A percentile compares a stretch with the other conserved stretches of the same genome.
These are phyloP conservation scores for Gryllus longicercus DNA, from an alignment of 2,888 invertebrate genomes.

Conservation along the genomic window DNA sequence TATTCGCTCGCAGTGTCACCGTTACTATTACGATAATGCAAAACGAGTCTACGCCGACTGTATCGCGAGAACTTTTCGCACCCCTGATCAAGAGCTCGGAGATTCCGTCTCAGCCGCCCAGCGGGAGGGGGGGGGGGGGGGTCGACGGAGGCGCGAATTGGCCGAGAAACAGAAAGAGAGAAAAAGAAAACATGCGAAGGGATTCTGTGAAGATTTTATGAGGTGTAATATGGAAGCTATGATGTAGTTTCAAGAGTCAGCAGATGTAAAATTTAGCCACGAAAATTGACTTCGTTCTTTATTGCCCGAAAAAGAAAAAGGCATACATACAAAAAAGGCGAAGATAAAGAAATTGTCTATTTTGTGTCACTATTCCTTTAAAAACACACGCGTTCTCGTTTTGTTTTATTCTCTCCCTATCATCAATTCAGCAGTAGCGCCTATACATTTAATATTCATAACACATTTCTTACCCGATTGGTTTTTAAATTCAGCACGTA, in stretches of 20 bases:
- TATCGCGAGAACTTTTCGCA: too few species aligned
- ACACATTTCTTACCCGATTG: background rate
- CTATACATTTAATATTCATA: constrained; percentile 17
- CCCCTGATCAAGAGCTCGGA: too few species aligned
- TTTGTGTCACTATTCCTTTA: constrained; percentile 17
- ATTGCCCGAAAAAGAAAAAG: constrained; percentile 21
- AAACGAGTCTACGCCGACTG: too few species aligned
- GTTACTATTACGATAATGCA: too few species aligned
- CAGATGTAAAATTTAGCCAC: constrained; percentile 28
- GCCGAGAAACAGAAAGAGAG: background rate
- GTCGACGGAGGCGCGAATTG: background rate
- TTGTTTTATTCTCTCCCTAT: background rate
- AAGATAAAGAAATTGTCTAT: constrained; percentile 1
- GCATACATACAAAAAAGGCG: background rate
- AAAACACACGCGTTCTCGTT: background rate
- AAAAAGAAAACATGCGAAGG: background rate
- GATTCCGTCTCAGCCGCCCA: too few species aligned
- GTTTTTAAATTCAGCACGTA: constrained; percentile 17
- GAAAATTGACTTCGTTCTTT: constrained; percentile 26
- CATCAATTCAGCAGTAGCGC: constrained; percentile 2
- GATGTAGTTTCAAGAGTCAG: constrained; percentile 20
- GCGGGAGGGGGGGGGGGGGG: background rate
- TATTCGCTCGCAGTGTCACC: too few species aligned
- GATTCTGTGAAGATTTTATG: constrained; percentile 8
- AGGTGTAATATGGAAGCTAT: constrained; percentile 17